Conservation (phyloP, 2,797 vertebrate species). For the Falco rusticolus region DNA sequence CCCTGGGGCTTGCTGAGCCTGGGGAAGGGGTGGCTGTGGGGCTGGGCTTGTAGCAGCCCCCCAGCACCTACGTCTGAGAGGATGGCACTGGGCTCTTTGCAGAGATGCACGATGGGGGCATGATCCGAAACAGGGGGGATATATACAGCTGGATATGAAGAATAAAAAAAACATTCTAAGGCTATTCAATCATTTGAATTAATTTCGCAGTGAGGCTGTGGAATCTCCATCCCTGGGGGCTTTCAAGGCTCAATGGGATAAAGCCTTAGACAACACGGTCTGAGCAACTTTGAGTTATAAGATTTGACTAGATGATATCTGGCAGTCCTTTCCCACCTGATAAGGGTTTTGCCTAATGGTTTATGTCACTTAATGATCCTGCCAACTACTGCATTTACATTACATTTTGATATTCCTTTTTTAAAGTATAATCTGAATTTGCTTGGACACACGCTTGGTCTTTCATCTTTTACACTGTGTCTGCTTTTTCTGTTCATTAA, state of each 20-base stretch:
- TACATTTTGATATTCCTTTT: background rate
- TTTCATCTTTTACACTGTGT: background rate
- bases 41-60: background rate
- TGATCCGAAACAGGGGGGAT: background rate
- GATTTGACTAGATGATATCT: background rate
- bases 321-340: background rate
- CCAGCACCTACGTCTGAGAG: background rate
- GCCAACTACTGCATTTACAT: background rate
- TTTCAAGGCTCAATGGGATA: background rate
- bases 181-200: background rate
- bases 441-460: background rate
- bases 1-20: background rate
- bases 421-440: background rate
- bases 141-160: background rate
- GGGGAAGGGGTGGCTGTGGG: background rate
- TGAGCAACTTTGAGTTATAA: background rate
- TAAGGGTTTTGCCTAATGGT: background rate
- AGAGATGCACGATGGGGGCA: background rate
- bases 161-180: background rate
- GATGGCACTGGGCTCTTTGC: background rate
- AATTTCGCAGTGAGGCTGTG: background rate
- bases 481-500: background rate
- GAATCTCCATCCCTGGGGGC: background rate
- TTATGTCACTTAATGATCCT: background rate
- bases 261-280: accelerated